phyloP scores from a whole-genome alignment of 1,140 invertebrate genomes.

The Trachymyrmex septentrionalis region DNA sequence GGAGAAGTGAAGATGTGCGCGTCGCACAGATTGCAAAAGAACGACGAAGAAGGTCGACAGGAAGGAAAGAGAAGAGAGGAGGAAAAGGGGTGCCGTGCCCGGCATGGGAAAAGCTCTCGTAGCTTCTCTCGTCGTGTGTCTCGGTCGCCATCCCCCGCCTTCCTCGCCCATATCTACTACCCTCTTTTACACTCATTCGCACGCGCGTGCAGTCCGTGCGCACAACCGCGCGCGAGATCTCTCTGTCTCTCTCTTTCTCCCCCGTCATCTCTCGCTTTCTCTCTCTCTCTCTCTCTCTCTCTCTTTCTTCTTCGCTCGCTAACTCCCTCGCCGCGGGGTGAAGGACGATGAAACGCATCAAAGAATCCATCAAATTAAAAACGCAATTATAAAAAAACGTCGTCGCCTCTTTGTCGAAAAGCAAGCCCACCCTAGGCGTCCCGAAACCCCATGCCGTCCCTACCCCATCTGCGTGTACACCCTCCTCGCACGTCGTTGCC shows the following conservation, averaged over 20 bases:
- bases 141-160: conserved; percentile 40
- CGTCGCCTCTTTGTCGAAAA: conserved; percentile 82
- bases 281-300: not conserved
- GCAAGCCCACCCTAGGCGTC: conserved; percentile 70
- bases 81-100: conserved; percentile 53
- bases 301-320: conserved; percentile 58
- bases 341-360: conserved; percentile 78
- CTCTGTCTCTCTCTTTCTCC: conserved; percentile 27
- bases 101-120: conserved; percentile 70
- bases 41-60: not conserved
- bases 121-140: conserved; percentile 62
- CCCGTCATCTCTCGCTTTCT: not conserved
- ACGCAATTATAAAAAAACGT: conserved; percentile 85
- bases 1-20: conserved; percentile 69
- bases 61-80: not conserved
- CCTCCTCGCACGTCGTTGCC: conserved; percentile 65
- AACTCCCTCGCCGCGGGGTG: conserved; percentile 61
- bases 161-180: conserved; percentile 37
- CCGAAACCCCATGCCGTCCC: conserved; percentile 10
- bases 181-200: conserved; percentile 53
- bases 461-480: conserved; percentile 41
- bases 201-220: conserved; percentile 40
- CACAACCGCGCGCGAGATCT: conserved; percentile 39
- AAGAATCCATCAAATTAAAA: conserved; percentile 86
- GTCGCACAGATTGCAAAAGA: conserved; percentile 66